Base-by-base conservation (phyloP, 1,140 invertebrate species). In the Leptinotarsa texana region DNA sequence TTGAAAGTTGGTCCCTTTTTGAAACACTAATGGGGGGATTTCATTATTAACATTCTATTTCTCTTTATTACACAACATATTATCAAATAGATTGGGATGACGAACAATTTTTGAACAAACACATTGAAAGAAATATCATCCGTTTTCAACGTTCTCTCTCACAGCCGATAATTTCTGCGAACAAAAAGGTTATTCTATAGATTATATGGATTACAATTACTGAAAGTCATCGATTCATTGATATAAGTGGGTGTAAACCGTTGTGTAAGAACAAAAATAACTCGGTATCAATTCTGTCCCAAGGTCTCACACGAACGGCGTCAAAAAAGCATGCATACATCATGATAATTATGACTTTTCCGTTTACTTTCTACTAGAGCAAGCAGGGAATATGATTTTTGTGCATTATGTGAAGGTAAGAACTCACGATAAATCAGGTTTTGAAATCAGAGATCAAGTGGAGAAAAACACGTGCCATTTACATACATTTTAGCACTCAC, bases 201-300 rank as follows among this genome's bases (percentile, higher is more conserved):
- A 57, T 57, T 17, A 57, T 17, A 57, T 6, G 15, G 15, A 18
- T 57, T 57, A 18, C 4, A 57, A 15, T 57, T 57, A 13, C 13
- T 57, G 51, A 57, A 57, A 57, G 51, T 57, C 15, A 57, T 57
- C 51, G 51, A 57, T 57, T 57, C n/a, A 57, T 57, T n/a, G 15
- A 57, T 18, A 18, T 57, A 57, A n/a, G 51, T 57, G 51, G 51
- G 51, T n/a, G 51, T 57, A 57, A 17, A 57, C 3, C 17, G 17
- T 57, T 57, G 51, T n/a, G n/a, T 57, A 57, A 42, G 8, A 42
- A 57, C 51, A 57, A 3, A 57, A 57, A 57, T 18, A 57, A n/a
- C 17, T 57, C 51, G 51, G 51, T 57, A 18, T 57, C 15, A 57
- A 57, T 57, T 42, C 33, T 8, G 51, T 57, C 13, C 17, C 51